Base-by-base conservation (phyloP, 1,140 invertebrate genomes). In the Zaprionus africanus region DNA sequence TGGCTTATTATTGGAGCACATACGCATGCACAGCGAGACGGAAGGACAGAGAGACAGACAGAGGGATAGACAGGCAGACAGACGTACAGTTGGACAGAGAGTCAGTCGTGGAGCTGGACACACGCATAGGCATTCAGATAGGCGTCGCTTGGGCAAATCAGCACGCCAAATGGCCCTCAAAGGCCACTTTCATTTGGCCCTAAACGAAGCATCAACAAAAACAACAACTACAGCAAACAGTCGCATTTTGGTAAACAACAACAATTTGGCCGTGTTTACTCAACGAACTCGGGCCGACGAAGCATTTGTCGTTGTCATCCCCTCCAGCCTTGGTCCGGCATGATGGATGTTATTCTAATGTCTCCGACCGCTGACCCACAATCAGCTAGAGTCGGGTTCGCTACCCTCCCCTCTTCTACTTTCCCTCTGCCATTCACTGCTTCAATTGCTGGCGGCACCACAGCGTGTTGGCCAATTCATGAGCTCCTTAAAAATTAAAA, bases 301-400 rank as follows among this genome's bases (percentile, higher is more conserved):
- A 67, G 66, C 61, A 51, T 58, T 72, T 49, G 67, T 71, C 60
- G 65, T 58, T 81, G 68, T 81, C 78, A 68, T 58, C 78, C 74
- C 79, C 68, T 76, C 78, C 72, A 60, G 53, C 43, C 38, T 6
- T 34, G 9, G 38, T 74, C 69, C 72, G 62, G 53, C 36, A 82
- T 88, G 85, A 88, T 88, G 85, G 85, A 88, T 88, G 85, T 88
- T 85, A 85, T 88, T 90, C 79, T 88, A 88, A 88, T 88, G 71
- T 85, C 38, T 54, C 57, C 49, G 38, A 26, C 69, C 51, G 62
- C 34, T 56, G 69, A 46, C 80, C 65, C 68, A 73, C 70, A 86
- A 79, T 64, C 78, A 28, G 43, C 63, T 53, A 71, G 54, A 76
- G 11, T 11, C n/a, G 17, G 11, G 19, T 51, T 13, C 1, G 3